Conservation (phyloP, 2,888 invertebrate genomes). For the Ferdinandea cuprea region DNA sequence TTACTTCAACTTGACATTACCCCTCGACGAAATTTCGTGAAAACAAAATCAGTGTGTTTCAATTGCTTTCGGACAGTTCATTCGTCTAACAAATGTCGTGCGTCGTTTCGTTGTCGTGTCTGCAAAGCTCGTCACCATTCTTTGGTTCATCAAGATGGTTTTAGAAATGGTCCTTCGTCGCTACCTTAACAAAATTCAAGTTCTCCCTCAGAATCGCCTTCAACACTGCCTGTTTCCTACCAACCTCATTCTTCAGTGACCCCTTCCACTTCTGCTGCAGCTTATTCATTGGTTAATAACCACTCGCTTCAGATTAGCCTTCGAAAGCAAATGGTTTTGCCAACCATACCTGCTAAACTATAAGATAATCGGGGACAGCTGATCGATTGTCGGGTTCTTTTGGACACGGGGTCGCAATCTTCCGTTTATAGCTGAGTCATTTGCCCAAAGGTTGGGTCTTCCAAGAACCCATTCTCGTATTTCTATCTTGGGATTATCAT, state of each 20-base stretch:
- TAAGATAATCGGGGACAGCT: not conserved
- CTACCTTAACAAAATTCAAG: not conserved
- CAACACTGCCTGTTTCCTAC: not conserved
- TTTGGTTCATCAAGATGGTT: not conserved
- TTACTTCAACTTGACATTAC: too few relatives aligned
- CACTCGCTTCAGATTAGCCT: too few relatives aligned
- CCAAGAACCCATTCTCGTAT: conserved; percentile 1
- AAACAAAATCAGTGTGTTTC: too few relatives aligned
- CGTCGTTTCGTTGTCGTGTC: too few relatives aligned
- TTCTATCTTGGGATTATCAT: too few relatives aligned
- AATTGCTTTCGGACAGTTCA: too few relatives aligned
- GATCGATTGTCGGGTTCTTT: not conserved
- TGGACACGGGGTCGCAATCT: conserved; percentile 12
- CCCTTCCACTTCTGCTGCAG: not conserved
- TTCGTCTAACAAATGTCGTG: too few relatives aligned
- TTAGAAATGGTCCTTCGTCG: not conserved
- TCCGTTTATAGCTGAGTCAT: conserved; percentile 19
- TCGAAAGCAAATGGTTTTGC: too few relatives aligned
- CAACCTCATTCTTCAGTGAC: not conserved
- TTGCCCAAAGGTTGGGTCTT: not conserved
- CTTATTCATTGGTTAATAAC: conserved; percentile 2
- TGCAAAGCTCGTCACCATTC: too few relatives aligned
- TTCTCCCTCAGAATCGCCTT: not conserved
- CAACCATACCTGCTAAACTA: not conserved
- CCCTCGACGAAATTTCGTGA: too few relatives aligned